A percentile compares a stretch with the other conserved stretches of the same genome.
Conservation (phyloP, 1,140 invertebrate genomes). For the Eubasilissa regina region DNA sequence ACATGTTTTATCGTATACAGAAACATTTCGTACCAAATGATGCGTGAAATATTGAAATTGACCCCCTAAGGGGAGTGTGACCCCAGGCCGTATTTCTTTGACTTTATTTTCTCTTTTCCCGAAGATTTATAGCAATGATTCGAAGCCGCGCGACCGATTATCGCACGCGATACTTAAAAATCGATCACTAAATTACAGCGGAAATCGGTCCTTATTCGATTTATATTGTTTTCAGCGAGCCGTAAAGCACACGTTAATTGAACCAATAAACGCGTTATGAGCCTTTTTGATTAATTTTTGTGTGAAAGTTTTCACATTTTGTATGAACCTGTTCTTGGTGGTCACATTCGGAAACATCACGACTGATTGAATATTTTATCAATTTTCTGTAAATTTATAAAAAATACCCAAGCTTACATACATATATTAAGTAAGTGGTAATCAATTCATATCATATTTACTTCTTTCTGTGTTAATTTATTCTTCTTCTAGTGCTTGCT, state of each 20-base stretch:
- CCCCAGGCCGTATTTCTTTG: conserved; percentile 3
- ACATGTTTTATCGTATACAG: conserved; percentile 16
- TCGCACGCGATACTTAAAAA: conserved; percentile 40
- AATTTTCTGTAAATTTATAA: no score
- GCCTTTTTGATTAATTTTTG: no score
- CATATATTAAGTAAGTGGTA: no score
- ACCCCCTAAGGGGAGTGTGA: conserved; percentile 32
- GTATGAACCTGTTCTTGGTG: no score
- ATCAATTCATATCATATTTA: no score
- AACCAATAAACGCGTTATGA: conserved; percentile 10
- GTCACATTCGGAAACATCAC: no score
- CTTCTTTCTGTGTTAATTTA: no score
- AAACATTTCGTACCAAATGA: conserved; percentile 27
- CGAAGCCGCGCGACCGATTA: conserved; percentile 25
- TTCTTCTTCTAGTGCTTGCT: no score
- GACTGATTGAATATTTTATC: no score
- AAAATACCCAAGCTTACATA: no score
- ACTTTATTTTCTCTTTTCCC: conserved; percentile 24
- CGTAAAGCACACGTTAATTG: conserved; percentile 5
- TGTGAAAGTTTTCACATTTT: no score
- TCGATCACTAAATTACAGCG: conserved; percentile 27
- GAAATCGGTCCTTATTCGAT: conserved; percentile 8
- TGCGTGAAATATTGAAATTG: conserved; percentile 34
- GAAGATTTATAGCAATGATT: conserved; percentile 29
- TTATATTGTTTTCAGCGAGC: neutral